Evolutionary conservation across 2,888 invertebrate genomes (phyloP).

Genomic region (Homarus gammarus): DNA sequence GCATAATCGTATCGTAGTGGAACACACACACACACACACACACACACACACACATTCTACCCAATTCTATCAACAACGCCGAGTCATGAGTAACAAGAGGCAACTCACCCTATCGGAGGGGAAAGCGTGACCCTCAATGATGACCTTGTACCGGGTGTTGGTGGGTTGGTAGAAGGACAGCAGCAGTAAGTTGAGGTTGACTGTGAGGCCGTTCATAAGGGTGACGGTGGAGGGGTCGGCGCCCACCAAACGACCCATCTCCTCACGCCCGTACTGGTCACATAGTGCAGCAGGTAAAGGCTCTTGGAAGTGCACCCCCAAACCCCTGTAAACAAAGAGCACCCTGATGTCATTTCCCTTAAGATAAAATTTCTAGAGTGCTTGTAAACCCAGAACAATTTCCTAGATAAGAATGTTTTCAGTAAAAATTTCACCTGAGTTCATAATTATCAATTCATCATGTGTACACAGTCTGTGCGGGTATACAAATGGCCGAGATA

Average conservation of each 20-base stretch:
- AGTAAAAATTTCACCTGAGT: no score
- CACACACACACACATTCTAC: neutral
- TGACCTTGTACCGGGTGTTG: constrained; percentile 81
- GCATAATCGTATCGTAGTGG: no score
- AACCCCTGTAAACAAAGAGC: constrained; percentile 76
- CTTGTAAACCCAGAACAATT: no score
- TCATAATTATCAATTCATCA: no score
- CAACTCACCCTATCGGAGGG: constrained; percentile 82
- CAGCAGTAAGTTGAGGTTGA: constrained; percentile 82
- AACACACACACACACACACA: no score
- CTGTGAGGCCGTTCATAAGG: constrained; percentile 82
- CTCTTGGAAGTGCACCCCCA: constrained; percentile 77
- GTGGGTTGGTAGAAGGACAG: constrained; percentile 82
- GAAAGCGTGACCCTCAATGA: constrained; percentile 82
- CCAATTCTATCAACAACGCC: neutral
- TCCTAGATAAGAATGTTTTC: no score
- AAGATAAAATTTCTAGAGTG: no score
- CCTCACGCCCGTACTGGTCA: constrained; percentile 76
- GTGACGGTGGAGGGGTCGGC: constrained; percentile 80
- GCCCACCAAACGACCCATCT: constrained; percentile 76
- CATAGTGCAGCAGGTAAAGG: constrained; percentile 77
- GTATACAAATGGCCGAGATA: no score
- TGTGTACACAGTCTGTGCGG: no score
- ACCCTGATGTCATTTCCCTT: no score
- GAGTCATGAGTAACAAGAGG: neutral